Evolutionary conservation across 2,797 vertebrate genomes (phyloP), one percentile per base, ranked within the genome.

Genomic region (Amniataba percoides): DNA sequence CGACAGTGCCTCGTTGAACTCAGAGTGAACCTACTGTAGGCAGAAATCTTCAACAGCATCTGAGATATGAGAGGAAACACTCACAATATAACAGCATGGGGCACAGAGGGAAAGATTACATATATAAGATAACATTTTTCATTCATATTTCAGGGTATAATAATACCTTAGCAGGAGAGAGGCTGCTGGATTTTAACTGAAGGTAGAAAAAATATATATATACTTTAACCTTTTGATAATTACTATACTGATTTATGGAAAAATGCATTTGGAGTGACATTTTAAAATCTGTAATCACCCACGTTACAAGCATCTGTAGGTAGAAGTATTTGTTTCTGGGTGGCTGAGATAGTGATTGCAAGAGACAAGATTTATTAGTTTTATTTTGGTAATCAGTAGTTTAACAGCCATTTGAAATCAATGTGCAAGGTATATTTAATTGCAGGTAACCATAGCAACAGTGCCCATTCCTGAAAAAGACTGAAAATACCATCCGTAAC

Each of bases 1-100:
- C 39, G 0, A 42, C 31, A 36, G 51, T 8, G 21, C 45, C 58
- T 45, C 18, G 6, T 5, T 71, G 51, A 81, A 81, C 73, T 72
- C 8, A n/a, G 16, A 67, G 18, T 77, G 76, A 83, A 83, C 76
- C 52, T 45, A 46, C 36, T n/a, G 53, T 39, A 13, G 9, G 23
- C 10, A 2, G 31, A 67, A 60, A 40, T 57, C 42, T 39, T 57
- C 43, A 34, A 49, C 36, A 3, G 61, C 49, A 42, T 66, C 34
- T 27, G 13, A 59, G 36, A 62, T 53, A 21, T 36, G 25, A 78
- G 43, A 34, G 14, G 43, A 56, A 70, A 42, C 34, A 34, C 18
- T 21, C 45, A 34, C 7, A 45, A 3, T 51, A 45, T 2, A 25
- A 27, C 7, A 36, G 39, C 25, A 7, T 13, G 0, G 13, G 10